Percentiles rank a stretch among this genome's conserved stretches.
These are phyloP conservation scores for Trichonephila clavipes DNA, from an alignment of 1,140 invertebrate genomes.

Conservation along the genomic window DNA sequence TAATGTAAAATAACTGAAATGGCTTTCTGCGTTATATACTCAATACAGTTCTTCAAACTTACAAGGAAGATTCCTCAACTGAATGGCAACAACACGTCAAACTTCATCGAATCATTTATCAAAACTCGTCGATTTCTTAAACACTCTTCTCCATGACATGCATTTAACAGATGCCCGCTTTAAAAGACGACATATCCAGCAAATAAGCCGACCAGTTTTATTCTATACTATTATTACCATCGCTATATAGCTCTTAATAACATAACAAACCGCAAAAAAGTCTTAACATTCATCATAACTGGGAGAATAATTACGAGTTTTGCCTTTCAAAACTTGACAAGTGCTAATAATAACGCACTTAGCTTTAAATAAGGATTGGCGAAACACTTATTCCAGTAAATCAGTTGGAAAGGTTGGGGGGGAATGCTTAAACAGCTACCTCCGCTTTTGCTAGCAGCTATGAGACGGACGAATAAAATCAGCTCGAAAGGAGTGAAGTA, in stretches of 20 bases:
- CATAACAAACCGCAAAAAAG: not conserved
- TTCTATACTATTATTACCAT: not conserved
- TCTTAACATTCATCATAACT: not conserved
- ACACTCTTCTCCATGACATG: not conserved
- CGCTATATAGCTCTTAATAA: not conserved
- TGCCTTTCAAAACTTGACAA: not conserved
- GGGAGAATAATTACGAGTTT: not conserved
- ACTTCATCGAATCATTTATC: not conserved
- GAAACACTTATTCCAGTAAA: not conserved
- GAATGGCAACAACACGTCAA: not conserved
- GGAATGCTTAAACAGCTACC: not conserved
- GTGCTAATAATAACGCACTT: constrained; percentile 1
- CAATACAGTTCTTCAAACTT: too few species aligned
- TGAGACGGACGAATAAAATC: not conserved
- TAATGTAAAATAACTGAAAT: too few species aligned
- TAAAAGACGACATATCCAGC: not conserved
- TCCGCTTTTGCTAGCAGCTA: not conserved
- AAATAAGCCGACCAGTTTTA: not conserved
- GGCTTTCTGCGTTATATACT: too few species aligned
- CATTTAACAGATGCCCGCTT: not conserved
- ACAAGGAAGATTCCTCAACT: not conserved
- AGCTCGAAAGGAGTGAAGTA: not conserved
- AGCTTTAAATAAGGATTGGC: not conserved
- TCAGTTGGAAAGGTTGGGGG: not conserved
- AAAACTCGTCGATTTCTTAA: not conserved